A percentile compares a stretch with the other conserved stretches of the same genome.
These are phyloP conservation scores for Hydraecia micacea DNA, from an alignment of 2,888 invertebrate species.

Conservation along the genomic window DNA sequence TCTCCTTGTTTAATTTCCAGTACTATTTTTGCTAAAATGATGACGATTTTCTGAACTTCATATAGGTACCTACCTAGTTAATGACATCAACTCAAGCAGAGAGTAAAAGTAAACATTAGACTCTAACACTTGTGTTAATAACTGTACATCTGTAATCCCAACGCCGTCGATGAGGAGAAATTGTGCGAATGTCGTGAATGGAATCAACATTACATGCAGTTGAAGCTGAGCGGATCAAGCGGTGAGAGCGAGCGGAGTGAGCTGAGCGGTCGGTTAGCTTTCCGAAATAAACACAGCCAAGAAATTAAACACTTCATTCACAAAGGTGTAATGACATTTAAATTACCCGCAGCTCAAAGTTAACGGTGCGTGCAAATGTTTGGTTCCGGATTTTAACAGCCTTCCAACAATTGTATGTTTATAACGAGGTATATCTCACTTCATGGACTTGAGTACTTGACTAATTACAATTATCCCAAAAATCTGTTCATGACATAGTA, in stretches of 20 bases:
- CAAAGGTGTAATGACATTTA: background rate
- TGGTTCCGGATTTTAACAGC: too few species aligned
- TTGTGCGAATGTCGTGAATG: conserved; percentile 75
- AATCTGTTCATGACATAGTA: too few species aligned
- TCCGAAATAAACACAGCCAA: background rate
- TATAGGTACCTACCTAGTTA: background rate
- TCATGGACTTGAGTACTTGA: background rate
- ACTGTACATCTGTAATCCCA: conserved; percentile 54
- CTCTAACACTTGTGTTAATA: conserved; percentile 18
- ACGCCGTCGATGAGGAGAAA: conserved; percentile 71
- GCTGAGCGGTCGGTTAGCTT: too few species aligned
- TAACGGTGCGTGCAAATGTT: background rate
- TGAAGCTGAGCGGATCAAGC: conserved; percentile 26
- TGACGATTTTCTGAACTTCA: background rate
- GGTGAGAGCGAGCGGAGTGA: conserved; percentile 15
- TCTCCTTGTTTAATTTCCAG: background rate
- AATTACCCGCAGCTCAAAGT: background rate
- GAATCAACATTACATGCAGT: conserved; percentile 70
- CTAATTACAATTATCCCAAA: background rate
- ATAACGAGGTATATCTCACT: background rate
- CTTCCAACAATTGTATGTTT: background rate
- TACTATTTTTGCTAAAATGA: background rate
- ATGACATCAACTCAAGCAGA: background rate
- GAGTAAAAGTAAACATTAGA: background rate
- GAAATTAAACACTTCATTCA: background rate